Evolutionary conservation across 2,113 vertebrate species (phyloP).

Genomic region (Takifugu bimaculatus): DNA sequence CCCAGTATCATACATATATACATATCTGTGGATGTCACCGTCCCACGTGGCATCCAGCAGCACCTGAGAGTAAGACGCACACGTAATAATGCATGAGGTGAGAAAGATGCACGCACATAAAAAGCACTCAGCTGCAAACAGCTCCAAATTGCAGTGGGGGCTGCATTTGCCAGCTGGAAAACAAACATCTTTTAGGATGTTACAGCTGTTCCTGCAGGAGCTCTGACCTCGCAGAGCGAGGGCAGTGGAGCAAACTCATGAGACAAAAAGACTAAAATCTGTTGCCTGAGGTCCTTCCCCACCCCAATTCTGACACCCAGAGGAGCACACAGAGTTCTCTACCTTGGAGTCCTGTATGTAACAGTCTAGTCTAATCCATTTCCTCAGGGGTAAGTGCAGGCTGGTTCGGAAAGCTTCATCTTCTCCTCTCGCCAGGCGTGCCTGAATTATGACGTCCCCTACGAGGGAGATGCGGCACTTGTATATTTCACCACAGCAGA

Average conservation of each 20-base stretch:
- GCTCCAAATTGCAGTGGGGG: constrained; percentile 41
- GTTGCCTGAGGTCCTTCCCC: constrained; percentile 3
- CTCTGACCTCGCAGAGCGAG: constrained; percentile 27
- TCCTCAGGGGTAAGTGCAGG: constrained; percentile 74
- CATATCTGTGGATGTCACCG: background rate
- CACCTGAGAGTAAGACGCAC: constrained; percentile 51
- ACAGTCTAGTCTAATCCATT: constrained; percentile 86
- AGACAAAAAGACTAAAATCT: constrained; percentile 16
- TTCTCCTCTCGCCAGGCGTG: constrained; percentile 75
- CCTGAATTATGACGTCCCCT: constrained; percentile 86
- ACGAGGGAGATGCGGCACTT: constrained; percentile 41
- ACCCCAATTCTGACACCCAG: constrained; percentile 1
- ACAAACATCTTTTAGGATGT: constrained; percentile 41
- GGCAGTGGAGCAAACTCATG: constrained; percentile 7
- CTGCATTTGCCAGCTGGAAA: constrained; percentile 54
- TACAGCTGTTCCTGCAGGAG: constrained; percentile 46
- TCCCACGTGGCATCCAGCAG: constrained; percentile 34
- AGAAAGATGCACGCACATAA: background rate
- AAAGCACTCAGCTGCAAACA: constrained; percentile 35
- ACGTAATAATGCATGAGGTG: constrained; percentile 16
- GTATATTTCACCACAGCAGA: constrained; percentile 45
- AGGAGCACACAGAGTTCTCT: constrained; percentile 22
- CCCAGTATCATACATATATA: constrained; percentile 28
- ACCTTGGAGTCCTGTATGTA: constrained; percentile 82
- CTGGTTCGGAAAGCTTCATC: constrained; percentile 79